phyloP scores from a whole-genome alignment of 37 sponge, comb jelly and placozoan species.

The Ephydatia muelleri region DNA sequence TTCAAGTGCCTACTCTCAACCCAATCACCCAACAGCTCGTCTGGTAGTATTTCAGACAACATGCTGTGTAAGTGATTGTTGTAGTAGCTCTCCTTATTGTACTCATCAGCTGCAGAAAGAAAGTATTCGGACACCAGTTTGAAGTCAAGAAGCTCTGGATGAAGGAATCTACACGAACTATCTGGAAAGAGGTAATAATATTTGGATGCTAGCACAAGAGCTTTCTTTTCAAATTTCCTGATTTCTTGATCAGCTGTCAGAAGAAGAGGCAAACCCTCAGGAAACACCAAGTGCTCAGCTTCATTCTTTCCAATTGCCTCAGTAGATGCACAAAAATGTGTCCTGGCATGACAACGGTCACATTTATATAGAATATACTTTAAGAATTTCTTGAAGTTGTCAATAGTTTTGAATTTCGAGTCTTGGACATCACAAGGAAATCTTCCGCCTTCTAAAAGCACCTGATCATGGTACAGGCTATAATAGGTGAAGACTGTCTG shows the following conservation, averaged over 20 bases:
- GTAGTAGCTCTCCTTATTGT: not conserved
- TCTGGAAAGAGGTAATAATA: constrained; percentile 4
- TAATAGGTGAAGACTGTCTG: constrained; percentile 35
- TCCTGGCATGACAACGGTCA: too few relatives aligned
- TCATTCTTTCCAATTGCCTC: too few relatives aligned
- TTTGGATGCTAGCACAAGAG: not conserved
- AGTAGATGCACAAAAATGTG: not conserved
- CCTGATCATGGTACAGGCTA: constrained; percentile 3
- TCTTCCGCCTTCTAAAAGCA: not conserved
- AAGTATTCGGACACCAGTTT: not conserved
- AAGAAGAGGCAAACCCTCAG: constrained; percentile 23
- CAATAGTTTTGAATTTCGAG: constrained; percentile 11
- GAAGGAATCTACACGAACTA: constrained; percentile 8
- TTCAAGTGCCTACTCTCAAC: not conserved
- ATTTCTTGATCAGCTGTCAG: constrained; percentile 33
- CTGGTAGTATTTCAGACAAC: not conserved
- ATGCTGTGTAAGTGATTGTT: not conserved
- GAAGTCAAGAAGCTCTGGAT: not conserved
- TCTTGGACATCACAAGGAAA: constrained; percentile 6
- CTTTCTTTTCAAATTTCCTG: constrained; percentile 17
- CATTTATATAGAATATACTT: not conserved
- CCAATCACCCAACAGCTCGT: not conserved
- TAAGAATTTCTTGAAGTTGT: constrained; percentile 6
- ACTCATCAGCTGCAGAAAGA: not conserved
- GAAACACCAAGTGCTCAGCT: not conserved